Base-by-base conservation (phyloP, 1,140 invertebrate genomes). In the Chelonus insularis region DNA sequence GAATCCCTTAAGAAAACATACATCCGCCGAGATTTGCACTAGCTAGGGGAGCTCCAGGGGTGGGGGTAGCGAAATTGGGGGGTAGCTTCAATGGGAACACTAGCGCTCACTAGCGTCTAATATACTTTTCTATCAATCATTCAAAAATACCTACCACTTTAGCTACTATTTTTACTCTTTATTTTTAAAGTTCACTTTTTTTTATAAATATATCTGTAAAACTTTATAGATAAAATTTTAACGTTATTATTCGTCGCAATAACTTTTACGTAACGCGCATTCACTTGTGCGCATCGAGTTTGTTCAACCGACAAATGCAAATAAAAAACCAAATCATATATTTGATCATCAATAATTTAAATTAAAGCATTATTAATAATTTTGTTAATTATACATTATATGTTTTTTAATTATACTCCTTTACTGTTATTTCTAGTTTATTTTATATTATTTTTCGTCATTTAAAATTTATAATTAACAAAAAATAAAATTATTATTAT, bases 1-100 rank as follows among this genome's bases (percentile, higher is more conserved):
- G 73, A 76, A 73, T 78, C 72, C 73, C 76, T 78, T 74, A 79
- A 75, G 75, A 80, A 78, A 78, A 78, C 76, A 78, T 78, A 76
- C 75, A 71, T 73, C 73, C 71, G 74, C 72, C 71, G 76, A 80
- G 76, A 78, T 77, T 79, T 79, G 72, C 74, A 76, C 77, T 76
- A 70, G 68, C 72, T 76, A 74, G 75, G 75, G 75, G 74, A 78
- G 72, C 69, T 41, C 34, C 18, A 54, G 4, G 43, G 45, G 54
- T 41, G 54, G 55, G 47, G 39, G 50, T 45, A 61, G 48, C 20
- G 20, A 11, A 11, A 52, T 14, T 45, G 54, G 50, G 50, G 50
- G 50, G 50, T 52, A 57, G 34, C 21, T 60, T 52, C 12, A 54
- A 61, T 55, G 37, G 51, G 23, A 55, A 54, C 58, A 59, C 45